Evolutionary conservation across 2,113 vertebrate genomes (phyloP), one percentile per base, ranked within the genome.

Genomic region (Calyptommatus sinebrachiatus): DNA sequence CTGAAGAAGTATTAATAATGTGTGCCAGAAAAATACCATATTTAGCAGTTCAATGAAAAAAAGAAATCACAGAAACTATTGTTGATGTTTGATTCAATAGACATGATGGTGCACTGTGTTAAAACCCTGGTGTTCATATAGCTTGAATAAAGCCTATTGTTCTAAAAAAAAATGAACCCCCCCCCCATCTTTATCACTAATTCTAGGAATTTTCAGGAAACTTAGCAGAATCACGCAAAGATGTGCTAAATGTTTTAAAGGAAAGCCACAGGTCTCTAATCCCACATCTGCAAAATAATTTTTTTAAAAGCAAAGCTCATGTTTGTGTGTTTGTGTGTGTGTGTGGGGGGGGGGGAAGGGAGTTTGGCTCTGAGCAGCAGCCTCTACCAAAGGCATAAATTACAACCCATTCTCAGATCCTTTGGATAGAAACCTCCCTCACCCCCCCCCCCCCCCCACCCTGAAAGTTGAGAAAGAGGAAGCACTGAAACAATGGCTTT

Each of bases 401-500:
- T 79, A 83, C 57, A 83, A 53, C 53, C 46, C 63, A 65, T 76
- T 74, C 79, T 70, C 0, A 0, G 65, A 68, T 0, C 0, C 3
- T 16, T 0, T 26, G 7, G 65, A 62, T 45, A 84, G 65, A 83
- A 66, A 26, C 45, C 24, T 41, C 35, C 5, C 35, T 5, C 28
- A 28, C 1, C 73, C 69, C 53, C 61, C 35, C 5, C 35, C 35
- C 28, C 31, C 1, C 73, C 69, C 53, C 61, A 35, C 1, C 0
- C 0, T 4, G 14, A 53, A 29, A 26, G 46, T 20, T 0, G 1
- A 62, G 53, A 31, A 73, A 50, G 73, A 71, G 31, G 22, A 77
- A 80, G 78, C 78, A 22, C 63, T 84, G 85, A 79, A 88, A 82
- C 76, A 41, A 67, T 2, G 2, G 41, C 77, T 88, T 81, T 79